Evolutionary conservation across 2,888 invertebrate genomes (phyloP).

Genomic region (Drosophila vallismaia): DNA sequence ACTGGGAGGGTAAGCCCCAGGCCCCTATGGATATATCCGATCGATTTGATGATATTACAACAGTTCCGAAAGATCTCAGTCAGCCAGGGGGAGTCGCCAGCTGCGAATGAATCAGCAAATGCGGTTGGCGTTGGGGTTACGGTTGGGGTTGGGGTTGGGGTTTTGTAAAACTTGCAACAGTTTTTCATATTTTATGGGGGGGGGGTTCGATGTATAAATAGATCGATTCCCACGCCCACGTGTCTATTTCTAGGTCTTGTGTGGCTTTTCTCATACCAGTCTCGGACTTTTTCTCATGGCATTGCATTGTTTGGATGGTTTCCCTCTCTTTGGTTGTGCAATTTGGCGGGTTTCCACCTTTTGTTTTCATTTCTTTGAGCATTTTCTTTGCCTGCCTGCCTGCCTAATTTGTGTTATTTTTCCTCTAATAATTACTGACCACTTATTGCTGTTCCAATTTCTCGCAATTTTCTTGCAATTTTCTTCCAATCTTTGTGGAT

Average conservation of each 20-base stretch:
- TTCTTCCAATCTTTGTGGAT: conserved; percentile 27
- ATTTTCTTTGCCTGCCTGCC: conserved; percentile 9
- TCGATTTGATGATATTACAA: conserved; percentile 36
- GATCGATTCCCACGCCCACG: conserved; percentile 75
- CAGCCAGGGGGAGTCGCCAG: conserved; percentile 34
- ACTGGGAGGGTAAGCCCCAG: conserved; percentile 25
- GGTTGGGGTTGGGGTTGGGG: conserved; percentile 4
- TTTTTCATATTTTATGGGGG: conserved; percentile 17
- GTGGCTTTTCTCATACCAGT: conserved; percentile 35
- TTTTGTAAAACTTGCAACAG: conserved; percentile 34
- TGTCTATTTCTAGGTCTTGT: conserved; percentile 71
- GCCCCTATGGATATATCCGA: conserved; percentile 20
- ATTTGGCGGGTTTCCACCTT: conserved; percentile 68
- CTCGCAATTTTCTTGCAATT: conserved; percentile 24
- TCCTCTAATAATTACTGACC: conserved; percentile 62
- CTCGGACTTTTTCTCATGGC: conserved; percentile 53
- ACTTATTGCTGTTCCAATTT: conserved; percentile 64
- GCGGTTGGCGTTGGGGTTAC: conserved; percentile 1
- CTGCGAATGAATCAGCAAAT: conserved; percentile 35
- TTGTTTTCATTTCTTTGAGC: conserved; percentile 29
- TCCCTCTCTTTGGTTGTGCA: conserved; percentile 58
- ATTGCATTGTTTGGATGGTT: conserved; percentile 55
- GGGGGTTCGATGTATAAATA: conserved; percentile 52
- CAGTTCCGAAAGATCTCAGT: conserved; percentile 12
- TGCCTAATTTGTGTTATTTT: conserved; percentile 50